Evolutionary conservation across 2,113 vertebrate genomes (phyloP).

Genomic region (Brienomyrus longianalis): DNA sequence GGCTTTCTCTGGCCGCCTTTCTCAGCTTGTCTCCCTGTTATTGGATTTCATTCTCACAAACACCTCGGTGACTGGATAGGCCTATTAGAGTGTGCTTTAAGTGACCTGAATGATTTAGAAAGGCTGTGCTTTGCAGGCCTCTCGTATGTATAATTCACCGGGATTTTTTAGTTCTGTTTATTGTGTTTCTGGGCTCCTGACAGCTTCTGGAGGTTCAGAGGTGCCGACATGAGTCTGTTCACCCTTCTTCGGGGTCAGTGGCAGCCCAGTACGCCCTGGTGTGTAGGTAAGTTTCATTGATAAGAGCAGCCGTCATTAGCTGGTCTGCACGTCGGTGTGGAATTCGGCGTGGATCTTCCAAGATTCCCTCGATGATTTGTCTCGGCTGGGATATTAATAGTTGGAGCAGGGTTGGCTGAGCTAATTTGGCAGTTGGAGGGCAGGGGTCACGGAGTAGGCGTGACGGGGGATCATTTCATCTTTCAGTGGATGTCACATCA

Average conservation of each 20-base stretch:
- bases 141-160: slow-evolving; percentile 15
- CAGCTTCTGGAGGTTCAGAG: not conserved
- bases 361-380: not conserved
- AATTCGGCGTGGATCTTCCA: not conserved
- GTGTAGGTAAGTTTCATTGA: not conserved
- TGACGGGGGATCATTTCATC: not conserved
- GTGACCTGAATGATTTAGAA: slow-evolving; percentile 22
- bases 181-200: not conserved
- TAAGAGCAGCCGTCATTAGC: not conserved
- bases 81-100: slow-evolving; percentile 23
- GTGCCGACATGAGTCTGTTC: not conserved
- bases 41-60: slow-evolving; percentile 21
- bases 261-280: not conserved
- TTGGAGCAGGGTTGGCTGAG: not conserved
- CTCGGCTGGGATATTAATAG: slow-evolving; percentile 2
- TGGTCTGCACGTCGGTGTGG: not conserved
- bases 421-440: not conserved
- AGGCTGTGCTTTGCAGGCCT: slow-evolving; percentile 14
- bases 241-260: not conserved
- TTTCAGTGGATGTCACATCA: not conserved
- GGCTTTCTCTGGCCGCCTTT: slow-evolving; percentile 4
- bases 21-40: slow-evolving; percentile 2
- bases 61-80: slow-evolving; percentile 8
- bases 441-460: not conserved
- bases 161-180: not conserved